Base-by-base conservation (phyloP, 1,140 invertebrate species). In the Lepidurus couesii region DNA sequence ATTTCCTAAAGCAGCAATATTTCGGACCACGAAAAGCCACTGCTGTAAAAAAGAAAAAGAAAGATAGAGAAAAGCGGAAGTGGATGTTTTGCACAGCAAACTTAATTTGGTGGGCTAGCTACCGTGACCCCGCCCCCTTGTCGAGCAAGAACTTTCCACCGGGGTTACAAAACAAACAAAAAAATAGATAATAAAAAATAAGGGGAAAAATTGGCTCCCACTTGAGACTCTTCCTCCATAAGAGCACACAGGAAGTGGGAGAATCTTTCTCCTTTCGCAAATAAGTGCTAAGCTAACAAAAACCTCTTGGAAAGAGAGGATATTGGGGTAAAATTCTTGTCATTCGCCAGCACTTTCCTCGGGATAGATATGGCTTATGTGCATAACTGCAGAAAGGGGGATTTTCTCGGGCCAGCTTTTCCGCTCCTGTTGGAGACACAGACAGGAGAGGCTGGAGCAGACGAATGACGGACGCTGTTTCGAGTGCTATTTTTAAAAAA, bases 61-160 rank as follows among this genome's bases (percentile, higher is more conserved):
- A 65, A 0, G 3, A 65, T 13, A 7, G 16, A 65, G 6, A 16
- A 65, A 21, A n/a, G 16, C 45, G 13, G 53, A 65, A 65, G 53
- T n/a, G 16, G 53, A 65, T 65, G 53, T 65, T 65, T 65, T 65
- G 53, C 53, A 65, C 21, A 21, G 53, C 53, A 65, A 65, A 65
- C 53, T 65, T 65, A 65, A 65, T 65, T 65, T 16, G 21, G 34
- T 4, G 34, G 34, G 34, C 2, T 34, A 34, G 4, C 34, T 4
- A 34, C 34, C 34, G 4, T 34, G 34, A 34, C 34, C 34, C 34
- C 34, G 34, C 34, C 34, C 34, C 34, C 34, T 34, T 34, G 34
- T 34, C 3, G 26, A 26, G 26, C 26, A 26, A 26, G 34, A 34
- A 34, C 34, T 34, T 65, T 7, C 53, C 8, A 65, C 1, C 16